Base-by-base conservation (phyloP, 2,113 vertebrate genomes). In the Callaeas wilsoni region DNA sequence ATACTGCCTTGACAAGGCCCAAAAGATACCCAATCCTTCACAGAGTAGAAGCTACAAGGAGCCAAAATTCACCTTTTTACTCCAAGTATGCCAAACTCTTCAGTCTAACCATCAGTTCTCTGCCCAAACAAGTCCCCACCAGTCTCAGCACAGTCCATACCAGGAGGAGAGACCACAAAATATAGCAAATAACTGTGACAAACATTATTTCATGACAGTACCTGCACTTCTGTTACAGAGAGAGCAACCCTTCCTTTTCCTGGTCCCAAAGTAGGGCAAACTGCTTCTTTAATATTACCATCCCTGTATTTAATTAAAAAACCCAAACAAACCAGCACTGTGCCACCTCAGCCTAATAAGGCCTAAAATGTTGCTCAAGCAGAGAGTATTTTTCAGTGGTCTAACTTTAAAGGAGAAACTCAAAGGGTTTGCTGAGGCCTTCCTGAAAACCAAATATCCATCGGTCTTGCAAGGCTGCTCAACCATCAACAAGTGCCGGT, bases 1-100 rank as follows among this genome's bases (percentile, higher is more conserved):
- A 25, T 1, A 13, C 2, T 22, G 37, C 6, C 32, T 12, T 56
- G 27, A 56, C 19, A 16, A 18, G 42, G 64, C 52, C 41, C 65
- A 64, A 13, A 21, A 49, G 8, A 4, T 35, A 49, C 32, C 20
- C 3, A 16, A 50, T 25, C 7, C n/a, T 63, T 42, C 22, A 21
- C 1, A 1, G 0, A 2, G 16, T 0, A 1, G 16, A 90, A 65
- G 22, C 41, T 65, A 33, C 17, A 53, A 68, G 27, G 9, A 60
- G 49, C 16, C 30, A 78, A 68, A 76, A 16, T 8, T 8, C 49
- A 71, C 20, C 29, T 37, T 77, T 76, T 81, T 50, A 30, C 49
- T 77, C 47, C 25, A 86, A n/a, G 7, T 17, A 39, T 6, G 64
- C 3, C 30, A 65, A 80, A 68, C 14, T 62, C 37, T 47, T 63